Evolutionary conservation across 2,888 invertebrate genomes (phyloP).

Genomic region (Mesorhabditis sp.): DNA sequence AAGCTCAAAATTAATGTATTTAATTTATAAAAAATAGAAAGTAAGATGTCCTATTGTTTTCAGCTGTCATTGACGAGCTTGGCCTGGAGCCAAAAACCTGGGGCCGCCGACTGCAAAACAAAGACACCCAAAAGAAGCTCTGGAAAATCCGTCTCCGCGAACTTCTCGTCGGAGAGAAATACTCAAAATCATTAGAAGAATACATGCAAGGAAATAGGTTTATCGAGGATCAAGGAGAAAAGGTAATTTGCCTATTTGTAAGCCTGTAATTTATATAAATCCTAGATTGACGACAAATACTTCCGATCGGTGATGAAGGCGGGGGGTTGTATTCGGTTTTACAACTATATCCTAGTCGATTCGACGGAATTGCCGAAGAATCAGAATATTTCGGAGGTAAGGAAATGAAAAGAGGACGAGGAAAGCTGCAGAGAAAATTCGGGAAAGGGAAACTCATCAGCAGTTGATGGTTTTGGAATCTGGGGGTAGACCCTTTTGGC

Average conservation of each 20-base stretch:
- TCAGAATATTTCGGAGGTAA: background rate
- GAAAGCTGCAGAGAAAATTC: no score
- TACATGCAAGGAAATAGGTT: background rate
- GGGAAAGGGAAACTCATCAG: no score
- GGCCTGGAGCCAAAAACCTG: no score
- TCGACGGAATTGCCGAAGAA: background rate
- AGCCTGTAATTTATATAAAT: no score
- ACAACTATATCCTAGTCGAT: background rate
- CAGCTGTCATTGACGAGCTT: no score
- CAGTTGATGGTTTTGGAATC: no score
- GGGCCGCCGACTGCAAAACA: background rate
- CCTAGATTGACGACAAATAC: background rate
- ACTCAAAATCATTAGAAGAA: background rate
- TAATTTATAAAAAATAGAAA: no score
- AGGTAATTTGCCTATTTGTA: no score
- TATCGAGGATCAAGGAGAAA: background rate
- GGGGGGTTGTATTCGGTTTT: background rate
- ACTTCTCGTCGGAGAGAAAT: background rate
- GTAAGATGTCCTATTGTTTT: no score
- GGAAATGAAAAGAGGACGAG: no score
- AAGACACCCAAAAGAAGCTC: background rate
- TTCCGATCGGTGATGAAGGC: background rate
- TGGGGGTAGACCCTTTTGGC: no score
- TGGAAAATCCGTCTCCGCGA: background rate
- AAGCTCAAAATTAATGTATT: no score